phyloP scores from a whole-genome alignment of 2,797 vertebrate species.

The Staurois parvus region DNA sequence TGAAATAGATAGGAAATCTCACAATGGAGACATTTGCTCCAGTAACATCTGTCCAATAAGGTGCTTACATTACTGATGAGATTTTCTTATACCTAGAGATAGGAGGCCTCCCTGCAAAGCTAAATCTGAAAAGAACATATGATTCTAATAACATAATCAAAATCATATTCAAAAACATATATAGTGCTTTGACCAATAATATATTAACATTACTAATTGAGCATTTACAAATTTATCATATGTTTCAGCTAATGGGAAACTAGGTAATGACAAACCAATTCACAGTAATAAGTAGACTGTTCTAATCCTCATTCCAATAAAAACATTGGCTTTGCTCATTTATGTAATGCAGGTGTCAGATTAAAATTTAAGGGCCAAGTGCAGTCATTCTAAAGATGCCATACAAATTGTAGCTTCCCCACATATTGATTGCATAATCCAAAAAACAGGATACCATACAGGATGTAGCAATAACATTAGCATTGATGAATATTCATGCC shows the following conservation, averaged over 20 bases:
- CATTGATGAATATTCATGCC: conserved; percentile 18
- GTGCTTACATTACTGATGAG: too few relatives aligned
- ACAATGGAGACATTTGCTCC: too few relatives aligned
- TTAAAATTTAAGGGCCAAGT: neutral
- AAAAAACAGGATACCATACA: conserved; percentile 12
- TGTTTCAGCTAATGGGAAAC: neutral
- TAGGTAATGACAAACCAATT: neutral
- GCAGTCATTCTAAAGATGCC: neutral
- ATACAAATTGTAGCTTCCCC: neutral
- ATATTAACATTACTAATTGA: too few relatives aligned
- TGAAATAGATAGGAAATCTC: too few relatives aligned
- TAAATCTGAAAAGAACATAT: too few relatives aligned
- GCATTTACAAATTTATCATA: neutral
- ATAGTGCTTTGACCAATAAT: too few relatives aligned
- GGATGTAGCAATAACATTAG: neutral
- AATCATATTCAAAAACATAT: too few relatives aligned
- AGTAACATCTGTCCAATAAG: too few relatives aligned
- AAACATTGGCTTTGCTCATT: neutral
- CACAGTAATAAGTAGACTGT: neutral
- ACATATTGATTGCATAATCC: neutral
- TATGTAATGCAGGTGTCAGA: neutral
- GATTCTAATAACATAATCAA: too few relatives aligned
- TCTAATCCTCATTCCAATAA: neutral
- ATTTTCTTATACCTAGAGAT: too few relatives aligned
- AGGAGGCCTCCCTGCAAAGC: too few relatives aligned